Conservation (phyloP, 2,888 invertebrate species). For the Dicranocentrus wangi region DNA sequence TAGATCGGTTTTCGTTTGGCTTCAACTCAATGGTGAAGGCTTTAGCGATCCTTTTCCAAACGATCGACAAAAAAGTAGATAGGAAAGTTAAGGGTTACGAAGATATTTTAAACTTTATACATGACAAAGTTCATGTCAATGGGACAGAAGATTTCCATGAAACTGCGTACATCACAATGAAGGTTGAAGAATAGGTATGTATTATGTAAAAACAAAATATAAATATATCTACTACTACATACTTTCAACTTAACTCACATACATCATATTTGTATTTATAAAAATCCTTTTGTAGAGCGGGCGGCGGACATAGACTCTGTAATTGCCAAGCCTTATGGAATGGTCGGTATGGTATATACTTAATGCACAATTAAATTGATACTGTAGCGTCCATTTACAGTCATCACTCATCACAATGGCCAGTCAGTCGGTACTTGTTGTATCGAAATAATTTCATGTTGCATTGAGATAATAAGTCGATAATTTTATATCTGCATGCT, state of each 20-base stretch:
- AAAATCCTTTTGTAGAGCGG: neutral
- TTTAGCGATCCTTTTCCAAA: constrained; percentile 18
- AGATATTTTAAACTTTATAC: constrained; percentile 39
- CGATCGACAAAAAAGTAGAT: constrained; percentile 41
- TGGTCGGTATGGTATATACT: too few species aligned
- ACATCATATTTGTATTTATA: neutral
- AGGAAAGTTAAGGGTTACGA: constrained; percentile 38
- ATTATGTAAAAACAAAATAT: neutral
- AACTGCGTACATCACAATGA: constrained; percentile 39
- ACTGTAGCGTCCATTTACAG: too few species aligned
- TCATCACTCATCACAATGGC: too few species aligned
- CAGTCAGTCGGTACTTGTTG: too few species aligned
- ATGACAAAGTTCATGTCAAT: constrained; percentile 36
- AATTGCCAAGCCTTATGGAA: too few species aligned
- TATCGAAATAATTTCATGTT: too few species aligned
- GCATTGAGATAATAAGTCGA: too few species aligned
- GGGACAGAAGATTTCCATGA: constrained; percentile 47
- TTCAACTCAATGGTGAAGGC: constrained; percentile 44
- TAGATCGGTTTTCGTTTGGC: constrained; percentile 37
- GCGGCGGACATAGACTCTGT: too few species aligned
- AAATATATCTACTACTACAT: neutral
- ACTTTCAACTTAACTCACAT: neutral
- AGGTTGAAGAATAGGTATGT: neutral
- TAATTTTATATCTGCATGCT: too few species aligned
- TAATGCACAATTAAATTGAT: too few species aligned